Base-by-base conservation (phyloP, 92 coral and sea anemone genomes). In the Anthopleura xanthogrammica region DNA sequence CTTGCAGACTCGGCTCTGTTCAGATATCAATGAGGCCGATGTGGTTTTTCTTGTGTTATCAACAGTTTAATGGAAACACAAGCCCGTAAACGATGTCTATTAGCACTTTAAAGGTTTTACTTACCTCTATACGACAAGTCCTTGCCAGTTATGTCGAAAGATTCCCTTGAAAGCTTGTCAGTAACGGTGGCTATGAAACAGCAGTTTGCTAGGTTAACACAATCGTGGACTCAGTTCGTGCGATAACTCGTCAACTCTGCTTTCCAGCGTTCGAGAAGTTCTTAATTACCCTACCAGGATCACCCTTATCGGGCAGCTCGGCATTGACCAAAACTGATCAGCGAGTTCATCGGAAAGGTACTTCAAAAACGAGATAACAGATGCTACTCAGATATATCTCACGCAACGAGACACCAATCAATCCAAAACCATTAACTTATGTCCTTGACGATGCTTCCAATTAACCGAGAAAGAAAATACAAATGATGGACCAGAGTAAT, bases 221-320 rank as follows among this genome's bases (percentile, higher is more conserved):
- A 81, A 81, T 81, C 62, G 77, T 43, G 62, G 77, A 66, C 75
- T 81, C 71, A 3, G 84, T 66, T 66, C 64, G 75, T 43, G 64
- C 73, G 77, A 81, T 81, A 81, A 81, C 68, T 81, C 80, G 80
- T 77, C 77, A 81, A 70, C 77, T 81, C 60, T 58, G 60, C 17
- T 64, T 29, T 66, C 76, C 76, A 60, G 80, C 43, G 19, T 76
- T 58, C n/a, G 87, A 84, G 72, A 77, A 77, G 82, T 60, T 50
- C 82, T 64, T 84, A 84, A 84, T 84, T 84, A 84, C 87, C 50
- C 66, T 17, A 56, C 46, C 57, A 84, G 20, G 73, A 76, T 77
- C 82, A 29, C 13, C 42, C 87, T 84, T 84, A 84, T 84, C 87
- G 58, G 84, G 66, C 40, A 76, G 50, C 50, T 68, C 77, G 75